Base-by-base conservation (phyloP, 2,113 vertebrate genomes). In the Salminus brasiliensis region DNA sequence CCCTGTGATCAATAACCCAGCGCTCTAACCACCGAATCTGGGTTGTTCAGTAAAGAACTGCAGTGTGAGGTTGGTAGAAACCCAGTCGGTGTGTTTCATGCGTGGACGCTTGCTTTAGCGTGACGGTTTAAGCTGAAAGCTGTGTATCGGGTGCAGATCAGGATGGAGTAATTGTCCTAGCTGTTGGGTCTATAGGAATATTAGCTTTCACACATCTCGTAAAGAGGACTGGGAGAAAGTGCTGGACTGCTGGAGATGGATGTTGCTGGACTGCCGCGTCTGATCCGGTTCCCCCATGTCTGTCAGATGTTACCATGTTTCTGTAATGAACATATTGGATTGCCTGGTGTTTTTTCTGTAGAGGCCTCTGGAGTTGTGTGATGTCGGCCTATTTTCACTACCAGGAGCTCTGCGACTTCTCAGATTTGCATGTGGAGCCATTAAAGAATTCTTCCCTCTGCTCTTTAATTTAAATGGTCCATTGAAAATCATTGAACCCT, bases 381-480 rank as follows among this genome's bases (percentile, higher is more conserved):
- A 74, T 59, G 47, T 70, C 49, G 59, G 52, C 65, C 49, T 36
- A 69, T 49, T 79, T 78, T 75, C 52, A 41, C 71, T 74, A 69
- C 59, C 66, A 27, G 67, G 79, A 84, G 79, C 60, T 65, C 63
- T 39, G 74, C 34, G 59, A 72, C 53, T 41, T 84, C 75, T 83
- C 72, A 78, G 45, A 87, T 85, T 84, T 80, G 72, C 86, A 75
- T 73, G 67, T 60, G 63, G 41, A 62, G 52, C 72, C 74, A 80
- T 84, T 79, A 80, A 76, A 78, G 72, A 74, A 81, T 78, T 85
- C 80, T 76, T 78, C 57, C 53, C 79, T 83, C 75, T 82, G 69
- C 85, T 72, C 57, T 85, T 85, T 83, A 67, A 84, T 83, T 84
- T 79, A 77, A 74, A 72, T 15, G 82, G 68, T 60, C 73, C 82